A percentile compares a stretch with the other conserved stretches of the same genome.
Evolutionary conservation across 2,888 invertebrate species (phyloP).

Genomic region (Cyrtodaria siliqua): DNA sequence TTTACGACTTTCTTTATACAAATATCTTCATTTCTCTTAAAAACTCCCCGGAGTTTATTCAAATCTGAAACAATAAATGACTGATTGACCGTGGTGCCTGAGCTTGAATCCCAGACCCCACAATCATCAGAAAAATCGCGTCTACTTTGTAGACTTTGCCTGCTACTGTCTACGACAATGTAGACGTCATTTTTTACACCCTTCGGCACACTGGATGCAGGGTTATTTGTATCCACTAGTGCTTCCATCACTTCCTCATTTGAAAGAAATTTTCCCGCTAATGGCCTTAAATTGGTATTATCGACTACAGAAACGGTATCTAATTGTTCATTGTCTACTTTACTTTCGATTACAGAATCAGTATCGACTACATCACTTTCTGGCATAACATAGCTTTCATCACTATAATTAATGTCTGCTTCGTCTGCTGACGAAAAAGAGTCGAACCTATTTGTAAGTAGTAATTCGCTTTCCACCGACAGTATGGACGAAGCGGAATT

Average conservation of each 20-base stretch:
- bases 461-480: too few relatives aligned
- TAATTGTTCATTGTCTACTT: too few relatives aligned
- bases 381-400: too few relatives aligned
- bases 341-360: too few relatives aligned
- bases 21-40: background rate
- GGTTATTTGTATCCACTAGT: background rate
- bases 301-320: too few relatives aligned
- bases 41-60: conserved; percentile 6
- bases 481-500: background rate
- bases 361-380: too few relatives aligned
- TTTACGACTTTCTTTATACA: conserved; percentile 3
- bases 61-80: background rate
- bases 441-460: too few relatives aligned
- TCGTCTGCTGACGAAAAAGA: too few relatives aligned
- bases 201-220: background rate
- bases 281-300: background rate
- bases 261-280: background rate
- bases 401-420: too few relatives aligned
- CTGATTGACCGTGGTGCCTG: conserved; percentile 14
- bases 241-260: background rate
- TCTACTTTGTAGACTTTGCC: background rate
- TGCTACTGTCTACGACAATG: background rate
- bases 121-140: conserved; percentile 13
- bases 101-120: conserved; percentile 10
- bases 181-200: background rate